A percentile compares a stretch with the other conserved stretches of the same genome.
Conservation (phyloP, 2,888 invertebrate genomes). For the Furcula furcula region DNA sequence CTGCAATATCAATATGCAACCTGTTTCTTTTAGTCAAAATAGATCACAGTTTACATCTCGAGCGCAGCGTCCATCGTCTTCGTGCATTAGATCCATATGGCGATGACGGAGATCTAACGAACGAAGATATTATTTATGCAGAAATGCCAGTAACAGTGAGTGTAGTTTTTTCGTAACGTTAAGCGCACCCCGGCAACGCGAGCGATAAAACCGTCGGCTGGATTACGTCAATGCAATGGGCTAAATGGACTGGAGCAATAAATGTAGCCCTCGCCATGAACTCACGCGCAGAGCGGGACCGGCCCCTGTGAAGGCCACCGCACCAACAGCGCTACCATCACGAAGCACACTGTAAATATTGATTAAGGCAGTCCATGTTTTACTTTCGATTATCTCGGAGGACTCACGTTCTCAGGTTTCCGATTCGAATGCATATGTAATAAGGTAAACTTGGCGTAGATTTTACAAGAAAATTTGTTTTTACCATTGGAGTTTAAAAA, state of each 20-base stretch:
- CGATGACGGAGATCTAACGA: constrained; percentile 15
- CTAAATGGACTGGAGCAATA: constrained; percentile 69
- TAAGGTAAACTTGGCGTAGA: too few relatives aligned
- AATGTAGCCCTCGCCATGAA: constrained; percentile 74
- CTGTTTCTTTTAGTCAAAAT: constrained; percentile 14
- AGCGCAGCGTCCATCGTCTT: constrained; percentile 8
- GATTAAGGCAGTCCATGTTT: not conserved
- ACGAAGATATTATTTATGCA: constrained; percentile 8
- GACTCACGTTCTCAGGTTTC: too few relatives aligned
- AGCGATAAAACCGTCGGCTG: constrained; percentile 44
- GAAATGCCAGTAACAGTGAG: constrained; percentile 7
- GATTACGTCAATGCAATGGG: constrained; percentile 71
- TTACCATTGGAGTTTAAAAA: too few relatives aligned
- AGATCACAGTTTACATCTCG: constrained; percentile 12
- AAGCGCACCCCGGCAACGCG: constrained; percentile 26
- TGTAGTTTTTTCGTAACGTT: constrained; percentile 23
- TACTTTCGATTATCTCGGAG: not conserved
- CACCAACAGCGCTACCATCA: constrained; percentile 21
- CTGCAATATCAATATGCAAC: constrained; percentile 10
- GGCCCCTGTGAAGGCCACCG: constrained; percentile 56
- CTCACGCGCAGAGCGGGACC: constrained; percentile 40
- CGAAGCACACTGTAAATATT: constrained; percentile 32
- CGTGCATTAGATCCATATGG: constrained; percentile 10
- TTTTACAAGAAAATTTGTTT: too few relatives aligned
- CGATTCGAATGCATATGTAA: too few relatives aligned